Percentiles rank a stretch among this genome's conserved stretches.
phyloP scores from a whole-genome alignment of 2,113 vertebrate genomes.

The Aspiorhynchus laticeps region DNA sequence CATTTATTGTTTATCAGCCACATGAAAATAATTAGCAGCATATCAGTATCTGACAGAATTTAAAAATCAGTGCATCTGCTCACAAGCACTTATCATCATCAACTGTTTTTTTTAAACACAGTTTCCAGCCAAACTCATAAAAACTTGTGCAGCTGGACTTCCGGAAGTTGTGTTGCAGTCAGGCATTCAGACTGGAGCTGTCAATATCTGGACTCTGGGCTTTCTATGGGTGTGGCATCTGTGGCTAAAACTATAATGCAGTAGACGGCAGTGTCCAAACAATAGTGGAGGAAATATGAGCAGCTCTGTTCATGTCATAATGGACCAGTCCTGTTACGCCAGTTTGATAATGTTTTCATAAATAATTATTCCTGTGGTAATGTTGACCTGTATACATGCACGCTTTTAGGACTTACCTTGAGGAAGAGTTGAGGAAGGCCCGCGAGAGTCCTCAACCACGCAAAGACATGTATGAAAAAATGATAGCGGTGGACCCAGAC shows the following conservation, averaged over 20 bases:
- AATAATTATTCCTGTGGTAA: not conserved
- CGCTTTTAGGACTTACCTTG: constrained; percentile 79
- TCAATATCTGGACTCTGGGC: not conserved
- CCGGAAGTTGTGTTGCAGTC: not conserved
- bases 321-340: not conserved
- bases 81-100: no score
- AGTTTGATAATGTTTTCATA: not conserved
- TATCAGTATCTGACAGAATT: not conserved
- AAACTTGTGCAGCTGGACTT: not conserved
- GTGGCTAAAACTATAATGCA: not conserved
- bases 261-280: not conserved
- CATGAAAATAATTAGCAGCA: not conserved
- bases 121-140: not conserved
- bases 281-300: not conserved
- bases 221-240: not conserved
- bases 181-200: not conserved
- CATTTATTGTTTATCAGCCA: not conserved
- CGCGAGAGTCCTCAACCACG: constrained; percentile 79
- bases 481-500: constrained; percentile 82
- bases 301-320: not conserved
- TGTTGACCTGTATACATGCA: not conserved
- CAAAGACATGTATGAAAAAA: constrained; percentile 86
- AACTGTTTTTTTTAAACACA: not conserved
- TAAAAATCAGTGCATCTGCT: not conserved
- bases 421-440: constrained; percentile 80